Evolutionary conservation across 2,797 vertebrate species (phyloP).

Genomic region (Gymnodraco acuticeps): DNA sequence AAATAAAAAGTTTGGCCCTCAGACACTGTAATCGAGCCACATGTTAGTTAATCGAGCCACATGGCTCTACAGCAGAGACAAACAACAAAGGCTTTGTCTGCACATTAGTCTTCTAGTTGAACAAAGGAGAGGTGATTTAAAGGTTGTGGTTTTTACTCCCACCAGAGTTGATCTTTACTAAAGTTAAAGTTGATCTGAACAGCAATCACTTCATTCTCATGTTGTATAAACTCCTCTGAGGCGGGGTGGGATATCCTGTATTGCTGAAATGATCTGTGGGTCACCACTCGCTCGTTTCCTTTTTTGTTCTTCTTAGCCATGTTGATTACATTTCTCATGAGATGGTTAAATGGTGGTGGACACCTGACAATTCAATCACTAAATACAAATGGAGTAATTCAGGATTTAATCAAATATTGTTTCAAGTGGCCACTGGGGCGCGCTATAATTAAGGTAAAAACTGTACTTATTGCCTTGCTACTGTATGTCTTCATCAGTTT

Average conservation of each 20-base stretch:
- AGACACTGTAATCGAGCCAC: background rate
- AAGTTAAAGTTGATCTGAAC: too few species aligned
- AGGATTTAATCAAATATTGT: background rate
- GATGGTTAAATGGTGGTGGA: background rate
- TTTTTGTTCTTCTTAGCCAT: background rate
- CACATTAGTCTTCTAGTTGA: too few species aligned
- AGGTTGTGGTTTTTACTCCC: too few species aligned
- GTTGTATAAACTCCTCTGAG: too few species aligned
- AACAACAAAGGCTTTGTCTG: background rate
- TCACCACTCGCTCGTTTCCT: background rate
- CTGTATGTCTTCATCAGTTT: background rate
- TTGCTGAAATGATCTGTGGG: background rate
- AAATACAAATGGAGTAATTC: background rate
- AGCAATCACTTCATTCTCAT: too few species aligned
- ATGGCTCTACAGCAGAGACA: background rate
- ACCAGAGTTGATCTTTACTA: too few species aligned
- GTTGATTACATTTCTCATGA: background rate
- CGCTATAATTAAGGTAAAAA: slow-evolving; percentile 31
- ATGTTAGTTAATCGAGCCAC: background rate
- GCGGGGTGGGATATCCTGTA: too few species aligned
- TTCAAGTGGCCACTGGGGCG: slow-evolving; percentile 41
- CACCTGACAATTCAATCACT: background rate
- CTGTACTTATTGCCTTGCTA: background rate
- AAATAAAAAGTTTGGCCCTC: background rate
- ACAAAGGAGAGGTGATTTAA: too few species aligned